These are phyloP conservation scores for Pavo muticus DNA, from an alignment of 2,113 vertebrate genomes.

Conservation along the genomic window DNA sequence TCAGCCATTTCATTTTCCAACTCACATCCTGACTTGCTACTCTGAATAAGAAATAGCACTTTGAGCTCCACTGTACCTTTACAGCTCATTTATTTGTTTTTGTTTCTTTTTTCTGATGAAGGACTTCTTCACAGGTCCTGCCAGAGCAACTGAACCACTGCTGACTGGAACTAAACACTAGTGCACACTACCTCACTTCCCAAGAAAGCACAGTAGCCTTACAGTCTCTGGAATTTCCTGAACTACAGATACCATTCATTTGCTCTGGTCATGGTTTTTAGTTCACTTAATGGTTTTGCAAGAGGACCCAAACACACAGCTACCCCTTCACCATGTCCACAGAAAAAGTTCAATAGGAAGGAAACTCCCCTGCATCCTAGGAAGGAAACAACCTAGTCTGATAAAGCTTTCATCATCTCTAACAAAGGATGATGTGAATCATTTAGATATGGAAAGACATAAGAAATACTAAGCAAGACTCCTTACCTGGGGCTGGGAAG, in stretches of 20 bases:
- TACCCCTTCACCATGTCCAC: background rate
- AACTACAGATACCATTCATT: background rate
- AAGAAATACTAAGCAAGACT: background rate
- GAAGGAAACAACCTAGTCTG: background rate
- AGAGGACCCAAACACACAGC: background rate
- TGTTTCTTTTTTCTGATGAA: background rate
- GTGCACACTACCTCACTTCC: background rate
- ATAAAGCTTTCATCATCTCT: background rate
- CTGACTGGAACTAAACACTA: background rate
- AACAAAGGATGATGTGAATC: background rate
- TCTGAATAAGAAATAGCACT: background rate
- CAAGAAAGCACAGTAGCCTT: background rate
- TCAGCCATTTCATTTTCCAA: background rate
- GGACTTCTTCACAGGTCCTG: background rate
- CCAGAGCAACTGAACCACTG: background rate
- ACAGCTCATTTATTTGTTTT: background rate
- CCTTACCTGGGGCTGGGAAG: constrained; percentile 86
- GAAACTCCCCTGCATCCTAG: background rate
- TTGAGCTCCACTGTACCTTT: background rate
- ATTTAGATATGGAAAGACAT: background rate
- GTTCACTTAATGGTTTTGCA: background rate
- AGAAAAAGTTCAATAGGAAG: background rate
- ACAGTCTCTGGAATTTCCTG: background rate
- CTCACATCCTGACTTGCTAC: background rate
- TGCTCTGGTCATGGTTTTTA: background rate